Evolutionary conservation across 2,888 invertebrate species (phyloP).

Genomic region (Trichacis sp.): DNA sequence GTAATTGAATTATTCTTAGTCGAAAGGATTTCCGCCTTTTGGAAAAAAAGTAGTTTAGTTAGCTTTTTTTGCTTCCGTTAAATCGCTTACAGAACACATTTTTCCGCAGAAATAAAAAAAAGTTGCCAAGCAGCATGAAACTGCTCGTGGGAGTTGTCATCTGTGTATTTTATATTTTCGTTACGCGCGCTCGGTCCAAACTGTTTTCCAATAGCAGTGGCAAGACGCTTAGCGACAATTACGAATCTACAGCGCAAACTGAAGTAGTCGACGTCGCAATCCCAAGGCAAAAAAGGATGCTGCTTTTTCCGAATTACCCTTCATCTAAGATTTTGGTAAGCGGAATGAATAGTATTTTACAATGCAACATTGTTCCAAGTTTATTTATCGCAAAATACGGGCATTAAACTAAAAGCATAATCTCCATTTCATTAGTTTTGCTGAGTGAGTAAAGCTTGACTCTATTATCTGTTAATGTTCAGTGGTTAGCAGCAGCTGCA

Average conservation of each 20-base stretch:
- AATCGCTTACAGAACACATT: conserved; percentile 12
- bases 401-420: too few relatives aligned
- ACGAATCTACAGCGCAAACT: conserved; percentile 27
- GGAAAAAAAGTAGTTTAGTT: conserved; percentile 7
- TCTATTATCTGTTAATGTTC: not conserved
- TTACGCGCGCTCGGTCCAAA: conserved; percentile 26
- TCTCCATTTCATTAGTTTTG: too few relatives aligned
- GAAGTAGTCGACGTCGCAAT: conserved; percentile 15
- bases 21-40: conserved; percentile 7
- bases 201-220: conserved; percentile 34
- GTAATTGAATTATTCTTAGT: conserved; percentile 22
- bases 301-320: conserved; percentile 51
- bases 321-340: conserved; percentile 57
- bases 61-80: conserved; percentile 9
- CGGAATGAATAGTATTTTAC: too few relatives aligned
- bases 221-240: conserved; percentile 36
- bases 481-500: not conserved
- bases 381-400: too few relatives aligned
- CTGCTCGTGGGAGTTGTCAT: conserved; percentile 35
- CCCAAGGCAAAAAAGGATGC: conserved; percentile 49
- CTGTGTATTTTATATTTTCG: conserved; percentile 40
- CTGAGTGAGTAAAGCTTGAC: too few relatives aligned
- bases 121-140: conserved; percentile 30
- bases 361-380: too few relatives aligned
- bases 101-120: conserved; percentile 12